A percentile compares a stretch with the other conserved stretches of the same genome.
These are phyloP conservation scores for Pinna nobilis DNA, from an alignment of 1,140 invertebrate genomes.

Conservation along the genomic window DNA sequence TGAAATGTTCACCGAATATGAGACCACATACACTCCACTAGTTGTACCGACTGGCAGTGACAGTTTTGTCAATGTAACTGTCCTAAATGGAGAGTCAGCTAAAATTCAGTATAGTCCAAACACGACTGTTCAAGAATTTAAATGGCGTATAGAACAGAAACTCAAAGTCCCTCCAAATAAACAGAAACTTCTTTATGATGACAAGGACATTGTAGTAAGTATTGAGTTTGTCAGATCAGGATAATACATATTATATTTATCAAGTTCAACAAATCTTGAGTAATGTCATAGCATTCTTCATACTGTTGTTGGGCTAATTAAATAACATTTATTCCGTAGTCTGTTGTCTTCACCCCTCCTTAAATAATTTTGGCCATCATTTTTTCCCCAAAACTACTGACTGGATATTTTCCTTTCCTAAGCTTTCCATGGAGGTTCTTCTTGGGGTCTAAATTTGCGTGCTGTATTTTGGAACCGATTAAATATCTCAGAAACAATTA, in stretches of 20 bases:
- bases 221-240: background rate
- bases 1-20: slow-evolving; percentile 47
- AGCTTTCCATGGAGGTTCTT: too few species aligned
- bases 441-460: too few species aligned
- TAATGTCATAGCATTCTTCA: too few species aligned
- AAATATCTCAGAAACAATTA: too few species aligned
- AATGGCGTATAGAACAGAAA: slow-evolving; percentile 28
- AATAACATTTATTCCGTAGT: too few species aligned
- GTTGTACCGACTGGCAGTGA: background rate
- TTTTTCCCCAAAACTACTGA: too few species aligned
- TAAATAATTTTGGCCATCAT: too few species aligned
- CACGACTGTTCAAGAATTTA: slow-evolving; percentile 39
- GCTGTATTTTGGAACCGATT: too few species aligned
- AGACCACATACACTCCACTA: slow-evolving; percentile 5
- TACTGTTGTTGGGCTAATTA: background rate
- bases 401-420: too few species aligned
- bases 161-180: slow-evolving; percentile 37
- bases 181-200: slow-evolving; percentile 45
- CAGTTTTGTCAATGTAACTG: slow-evolving; percentile 33
- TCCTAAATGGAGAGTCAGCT: slow-evolving; percentile 44
- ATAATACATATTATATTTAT: too few species aligned
- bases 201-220: slow-evolving; percentile 46
- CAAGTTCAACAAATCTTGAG: too few species aligned
- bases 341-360: too few species aligned
- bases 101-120: slow-evolving; percentile 25